A percentile compares a stretch with the other conserved stretches of the same genome.
phyloP scores from a whole-genome alignment of 2,888 invertebrate species.

The Drosophila macrospina region DNA sequence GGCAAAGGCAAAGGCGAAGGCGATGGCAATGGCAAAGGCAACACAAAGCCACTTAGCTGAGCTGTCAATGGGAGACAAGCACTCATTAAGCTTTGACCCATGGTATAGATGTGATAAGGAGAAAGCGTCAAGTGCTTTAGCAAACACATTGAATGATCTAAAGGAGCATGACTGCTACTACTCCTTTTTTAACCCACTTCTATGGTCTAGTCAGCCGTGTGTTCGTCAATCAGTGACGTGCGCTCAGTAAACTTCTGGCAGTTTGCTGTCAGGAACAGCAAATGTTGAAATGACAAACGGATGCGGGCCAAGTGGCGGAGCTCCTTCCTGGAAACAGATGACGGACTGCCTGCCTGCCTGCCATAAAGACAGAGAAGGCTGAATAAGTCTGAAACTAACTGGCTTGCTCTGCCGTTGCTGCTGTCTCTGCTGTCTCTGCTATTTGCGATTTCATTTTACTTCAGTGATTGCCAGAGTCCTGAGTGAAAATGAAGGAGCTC shows the following conservation, averaged over 20 bases:
- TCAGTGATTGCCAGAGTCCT: conserved; percentile 35
- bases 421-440: conserved; percentile 26
- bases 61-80: conserved; percentile 73
- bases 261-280: conserved; percentile 71
- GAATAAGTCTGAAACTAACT: conserved; percentile 17
- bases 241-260: conserved; percentile 68
- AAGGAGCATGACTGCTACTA: neutral
- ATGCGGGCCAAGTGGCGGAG: conserved; percentile 52
- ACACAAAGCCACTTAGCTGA: conserved; percentile 63
- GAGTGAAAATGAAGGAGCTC: conserved; percentile 3
- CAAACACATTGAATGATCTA: conserved; percentile 53
- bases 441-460: conserved; percentile 53
- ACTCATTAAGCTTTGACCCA: conserved; percentile 74
- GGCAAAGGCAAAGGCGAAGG: too few relatives aligned
- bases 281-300: conserved; percentile 75
- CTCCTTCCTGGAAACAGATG: conserved; percentile 51
- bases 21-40: conserved; percentile 1
- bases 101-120: conserved; percentile 63
- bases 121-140: conserved; percentile 38
- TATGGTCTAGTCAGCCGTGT: conserved; percentile 38
- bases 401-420: conserved; percentile 25
- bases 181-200: conserved; percentile 5
- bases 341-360: conserved; percentile 36
- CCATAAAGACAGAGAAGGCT: neutral
- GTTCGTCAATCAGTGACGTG: conserved; percentile 65